Base-by-base conservation (phyloP, 2,113 vertebrate genomes). In the Siphamia tubifer region DNA sequence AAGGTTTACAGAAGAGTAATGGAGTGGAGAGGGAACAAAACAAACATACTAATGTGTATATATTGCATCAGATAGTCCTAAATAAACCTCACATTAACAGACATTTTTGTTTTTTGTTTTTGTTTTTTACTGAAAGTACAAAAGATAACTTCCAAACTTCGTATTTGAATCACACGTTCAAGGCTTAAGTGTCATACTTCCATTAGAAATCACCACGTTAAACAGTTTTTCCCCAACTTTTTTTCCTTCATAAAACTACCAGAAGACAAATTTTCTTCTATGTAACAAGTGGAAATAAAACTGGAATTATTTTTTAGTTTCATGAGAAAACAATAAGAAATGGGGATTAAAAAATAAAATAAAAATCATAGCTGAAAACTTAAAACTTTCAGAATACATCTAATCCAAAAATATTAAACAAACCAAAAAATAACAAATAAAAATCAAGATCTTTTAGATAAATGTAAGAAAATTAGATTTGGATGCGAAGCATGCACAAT, bases 31-130 rank as follows among this genome's bases (percentile, higher is more conserved):
- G 9, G 34, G 35, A 16, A 12, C 17, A 42, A 68, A 71, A 23
- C 15, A 42, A 45, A 57, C 63, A 58, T 17, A 45, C 19, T 4
- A 17, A 30, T 42, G 66, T 80, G 60, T 70, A 61, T 62, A 81
- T 69, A n/a, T n/a, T 72, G 74, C 80, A 72, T 81, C 39, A 64
- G 42, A 80, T 30, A 78, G 48, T 30, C 49, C 30, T 34, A 27
- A 49, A 78, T 21, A 42, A 70, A 56, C 67, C 21, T 45, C 40
- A 45, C 25, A 48, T 15, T 17, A 6, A 69, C 32, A 27, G 19
- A 58, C 30, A 7, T 34, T 48, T 69, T 9, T 55, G n/a, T n/a
- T n/a, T n/a, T n/a, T n/a, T n/a, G n/a, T n/a, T n/a, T n/a, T n/a
- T n/a, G n/a, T n/a, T n/a, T 56, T 2, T 3, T 4, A n/a, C 27